These are phyloP conservation scores for Eulithis testata DNA, from an alignment of 2,888 invertebrate species.

Conservation along the genomic window DNA sequence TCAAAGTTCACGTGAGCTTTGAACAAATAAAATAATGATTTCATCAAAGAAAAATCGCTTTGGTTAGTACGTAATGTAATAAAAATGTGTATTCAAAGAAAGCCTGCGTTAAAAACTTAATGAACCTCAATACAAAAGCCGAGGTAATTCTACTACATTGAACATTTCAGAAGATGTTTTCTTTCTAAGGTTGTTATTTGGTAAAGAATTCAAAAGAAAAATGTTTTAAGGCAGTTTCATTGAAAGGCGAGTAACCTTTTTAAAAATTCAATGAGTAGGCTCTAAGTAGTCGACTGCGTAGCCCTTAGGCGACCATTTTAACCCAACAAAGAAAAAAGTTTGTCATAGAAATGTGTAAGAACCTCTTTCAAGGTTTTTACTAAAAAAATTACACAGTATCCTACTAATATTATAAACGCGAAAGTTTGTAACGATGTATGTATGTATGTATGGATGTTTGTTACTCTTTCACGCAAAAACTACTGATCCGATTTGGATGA, in stretches of 20 bases:
- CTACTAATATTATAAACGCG: too few species aligned
- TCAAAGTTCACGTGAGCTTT: too few species aligned
- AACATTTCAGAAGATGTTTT: neutral
- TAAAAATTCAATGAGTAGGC: neutral
- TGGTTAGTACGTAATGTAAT: neutral
- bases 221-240: neutral
- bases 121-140: neutral
- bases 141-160: neutral
- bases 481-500: too few species aligned
- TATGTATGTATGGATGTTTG: too few species aligned
- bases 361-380: too few species aligned
- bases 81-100: neutral
- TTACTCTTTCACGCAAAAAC: too few species aligned
- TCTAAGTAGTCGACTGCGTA: neutral
- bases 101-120: neutral
- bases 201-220: slow-evolving; percentile 14
- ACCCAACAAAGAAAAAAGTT: neutral
- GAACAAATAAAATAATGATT: too few species aligned
- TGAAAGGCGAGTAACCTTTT: neutral
- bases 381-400: too few species aligned
- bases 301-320: neutral
- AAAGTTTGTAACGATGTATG: too few species aligned
- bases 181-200: neutral
- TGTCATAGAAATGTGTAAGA: neutral
- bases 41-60: too few species aligned